Evolutionary conservation across 2,113 vertebrate genomes (phyloP), one percentile per base, ranked within the genome.

Genomic region (Gallinago paraguaiae): DNA sequence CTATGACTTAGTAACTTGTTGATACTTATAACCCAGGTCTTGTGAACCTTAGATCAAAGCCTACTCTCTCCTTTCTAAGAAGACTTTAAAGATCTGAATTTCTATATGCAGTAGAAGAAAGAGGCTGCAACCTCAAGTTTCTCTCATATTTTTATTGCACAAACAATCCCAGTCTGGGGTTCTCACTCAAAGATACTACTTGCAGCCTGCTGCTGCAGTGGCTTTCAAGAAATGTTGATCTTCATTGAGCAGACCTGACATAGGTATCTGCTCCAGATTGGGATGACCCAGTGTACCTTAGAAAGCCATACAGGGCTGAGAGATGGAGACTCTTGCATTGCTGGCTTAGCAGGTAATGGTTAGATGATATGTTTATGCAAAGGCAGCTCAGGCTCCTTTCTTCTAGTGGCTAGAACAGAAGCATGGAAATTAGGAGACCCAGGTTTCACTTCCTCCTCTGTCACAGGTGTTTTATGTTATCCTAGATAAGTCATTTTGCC

Each of bases 401-500:
- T 60, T 67, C 68, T 33, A 35, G 35, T 56, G 11, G 24, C 25
- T 85, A 27, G 48, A 74, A 33, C 6, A 63, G 46, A 83, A 64
- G 27, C 18, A 39, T 86, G 60, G 64, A 78, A 93, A 92, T 71
- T 39, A 81, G 20, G 7, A 25, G 43, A 65, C 46, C 6, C 25
- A 12, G 9, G 17, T 86, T 94, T 88, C 25, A 23, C 35, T 86
- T 67, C 71, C 60, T 78, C 70, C 43, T 78, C 63, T 88, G 68
- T 86, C 82, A 68, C 33, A 45, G 22, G 17, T 74, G 12, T 92
- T 94, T 88, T 93, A 82, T 92, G 48, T 67, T 80, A 86, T 88
- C 63, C 71, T 56, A 70, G 60, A 88, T 83, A 91, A 96, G 88
- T 83, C 50, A 91, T 87, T 94, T 93, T 88, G 24, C 79, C 20